phyloP scores from a whole-genome alignment of 2,113 vertebrate species.

The Hyla sarda region DNA sequence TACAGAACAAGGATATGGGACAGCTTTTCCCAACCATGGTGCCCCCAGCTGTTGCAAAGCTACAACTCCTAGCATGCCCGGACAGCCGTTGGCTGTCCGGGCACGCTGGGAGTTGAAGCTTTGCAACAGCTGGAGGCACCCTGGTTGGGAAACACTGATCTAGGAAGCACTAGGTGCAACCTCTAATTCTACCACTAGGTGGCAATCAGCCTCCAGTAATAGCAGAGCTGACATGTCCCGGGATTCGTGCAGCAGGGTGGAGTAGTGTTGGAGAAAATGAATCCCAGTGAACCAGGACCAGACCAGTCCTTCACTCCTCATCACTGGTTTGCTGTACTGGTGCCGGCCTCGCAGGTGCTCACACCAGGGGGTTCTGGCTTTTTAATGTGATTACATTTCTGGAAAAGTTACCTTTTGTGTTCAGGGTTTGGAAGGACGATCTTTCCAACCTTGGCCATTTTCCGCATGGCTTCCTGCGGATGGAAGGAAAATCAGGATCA shows the following conservation, averaged over 20 bases:
- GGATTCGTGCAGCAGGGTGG: conserved; percentile 13
- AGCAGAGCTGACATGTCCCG: not conserved
- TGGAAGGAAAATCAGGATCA: not conserved
- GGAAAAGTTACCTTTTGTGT: conserved; percentile 79
- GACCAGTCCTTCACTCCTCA: not conserved
- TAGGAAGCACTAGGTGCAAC: not conserved
- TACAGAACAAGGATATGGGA: too few relatives aligned
- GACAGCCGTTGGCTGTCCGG: too few relatives aligned
- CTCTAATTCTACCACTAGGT: not conserved
- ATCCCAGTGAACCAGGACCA: not conserved
- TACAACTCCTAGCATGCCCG: too few relatives aligned
- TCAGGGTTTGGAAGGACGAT: conserved; percentile 79
- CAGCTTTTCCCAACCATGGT: too few relatives aligned
- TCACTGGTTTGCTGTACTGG: not conserved
- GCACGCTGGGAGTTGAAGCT: too few relatives aligned
- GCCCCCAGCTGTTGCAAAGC: too few relatives aligned
- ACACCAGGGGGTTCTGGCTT: not conserved
- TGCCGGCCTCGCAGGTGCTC: not conserved
- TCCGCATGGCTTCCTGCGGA: conserved; percentile 88
- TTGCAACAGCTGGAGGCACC: too few relatives aligned
- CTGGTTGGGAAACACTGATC: too few relatives aligned
- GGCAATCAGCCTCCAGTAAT: not conserved
- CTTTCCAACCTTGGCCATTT: conserved; percentile 88
- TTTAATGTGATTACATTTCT: not conserved
- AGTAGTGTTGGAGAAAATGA: not conserved